Percentiles rank a stretch among this genome's conserved stretches.
These are phyloP conservation scores for Pantala flavescens DNA, from an alignment of 1,140 invertebrate species.

Conservation along the genomic window DNA sequence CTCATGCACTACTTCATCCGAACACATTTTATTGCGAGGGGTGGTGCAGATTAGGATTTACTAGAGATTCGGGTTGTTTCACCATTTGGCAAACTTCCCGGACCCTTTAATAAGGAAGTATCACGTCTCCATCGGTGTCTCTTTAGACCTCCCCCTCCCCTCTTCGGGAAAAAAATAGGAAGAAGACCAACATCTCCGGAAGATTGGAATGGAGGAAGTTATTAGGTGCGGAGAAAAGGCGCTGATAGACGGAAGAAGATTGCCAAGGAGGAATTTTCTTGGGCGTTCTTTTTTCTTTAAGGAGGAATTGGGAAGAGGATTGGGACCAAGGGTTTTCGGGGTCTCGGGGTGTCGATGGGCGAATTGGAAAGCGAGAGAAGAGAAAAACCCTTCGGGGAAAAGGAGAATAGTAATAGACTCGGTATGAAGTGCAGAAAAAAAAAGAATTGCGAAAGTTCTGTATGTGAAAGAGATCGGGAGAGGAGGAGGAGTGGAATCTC, in stretches of 20 bases:
- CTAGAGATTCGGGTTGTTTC: conserved; percentile 1
- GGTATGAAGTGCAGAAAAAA: too few relatives aligned
- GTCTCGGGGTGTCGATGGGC: too few relatives aligned
- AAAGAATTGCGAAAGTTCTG: too few relatives aligned
- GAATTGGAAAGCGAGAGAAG: too few relatives aligned
- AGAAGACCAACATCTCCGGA: background rate
- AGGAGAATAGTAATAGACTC: too few relatives aligned
- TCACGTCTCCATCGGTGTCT: background rate
- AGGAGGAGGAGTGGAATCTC: too few relatives aligned
- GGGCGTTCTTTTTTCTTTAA: too few relatives aligned
- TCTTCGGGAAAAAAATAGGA: background rate
- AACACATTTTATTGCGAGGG: background rate
- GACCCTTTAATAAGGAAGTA: conserved; percentile 9
- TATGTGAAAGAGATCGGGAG: too few relatives aligned
- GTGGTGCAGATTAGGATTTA: background rate
- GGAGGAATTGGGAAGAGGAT: too few relatives aligned
- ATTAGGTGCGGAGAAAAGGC: background rate
- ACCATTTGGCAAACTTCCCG: conserved; percentile 4
- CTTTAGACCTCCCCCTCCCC: background rate
- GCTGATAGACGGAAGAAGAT: background rate
- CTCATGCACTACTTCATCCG: too few relatives aligned
- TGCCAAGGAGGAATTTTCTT: background rate
- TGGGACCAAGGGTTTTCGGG: too few relatives aligned
- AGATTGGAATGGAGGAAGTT: background rate
- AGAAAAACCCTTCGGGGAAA: too few relatives aligned